Evolutionary conservation across 2,113 vertebrate genomes (phyloP).

Genomic region (Indicator indicator): DNA sequence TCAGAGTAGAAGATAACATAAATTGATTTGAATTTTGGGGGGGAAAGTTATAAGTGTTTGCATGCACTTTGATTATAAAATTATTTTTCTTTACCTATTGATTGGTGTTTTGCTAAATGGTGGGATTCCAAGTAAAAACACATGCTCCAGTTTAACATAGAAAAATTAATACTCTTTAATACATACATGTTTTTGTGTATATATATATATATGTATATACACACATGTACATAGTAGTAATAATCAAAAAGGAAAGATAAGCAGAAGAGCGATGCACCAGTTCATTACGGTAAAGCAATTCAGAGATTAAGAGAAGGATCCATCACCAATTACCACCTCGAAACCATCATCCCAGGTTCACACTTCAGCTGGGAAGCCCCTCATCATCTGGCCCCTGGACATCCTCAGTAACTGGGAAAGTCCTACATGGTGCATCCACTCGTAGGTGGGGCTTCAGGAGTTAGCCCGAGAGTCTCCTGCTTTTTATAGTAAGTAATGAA

Average conservation of each 20-base stretch:
- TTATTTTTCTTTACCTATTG: background rate
- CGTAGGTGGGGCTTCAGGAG: background rate
- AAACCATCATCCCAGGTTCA: background rate
- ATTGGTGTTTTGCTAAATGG: background rate
- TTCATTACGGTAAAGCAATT: background rate
- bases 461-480: background rate
- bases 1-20: fast-evolving
- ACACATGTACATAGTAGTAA: background rate
- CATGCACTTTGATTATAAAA: background rate
- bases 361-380: background rate
- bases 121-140: background rate
- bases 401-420: background rate
- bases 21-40: fast-evolving
- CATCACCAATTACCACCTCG: background rate
- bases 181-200: no score
- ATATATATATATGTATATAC: no score
- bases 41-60: fast-evolving
- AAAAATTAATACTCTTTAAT: no score
- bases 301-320: background rate
- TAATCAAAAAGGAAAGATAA: background rate
- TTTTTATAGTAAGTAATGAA: background rate
- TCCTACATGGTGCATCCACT: background rate
- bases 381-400: background rate
- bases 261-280: background rate
- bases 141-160: background rate